phyloP scores from a whole-genome alignment of 35 echinoderm and acorn worm species.

The Lytechinus variegatus region DNA sequence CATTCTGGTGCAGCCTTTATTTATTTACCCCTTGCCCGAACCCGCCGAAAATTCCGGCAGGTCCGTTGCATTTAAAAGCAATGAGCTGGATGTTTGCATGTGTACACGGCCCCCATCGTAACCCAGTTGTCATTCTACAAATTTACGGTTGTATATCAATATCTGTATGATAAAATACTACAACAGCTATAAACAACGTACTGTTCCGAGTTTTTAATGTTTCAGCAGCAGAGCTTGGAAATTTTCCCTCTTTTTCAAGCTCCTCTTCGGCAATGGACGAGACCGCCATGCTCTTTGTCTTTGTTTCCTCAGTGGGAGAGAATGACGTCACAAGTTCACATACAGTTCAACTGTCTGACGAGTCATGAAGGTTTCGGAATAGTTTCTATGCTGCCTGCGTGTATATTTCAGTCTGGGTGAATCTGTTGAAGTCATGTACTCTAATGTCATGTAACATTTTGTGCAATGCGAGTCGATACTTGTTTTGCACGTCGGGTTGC shows the following conservation, averaged over 20 bases:
- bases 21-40: conserved; percentile 12
- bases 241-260: not conserved
- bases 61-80: not conserved
- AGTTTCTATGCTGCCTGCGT: conserved; percentile 22
- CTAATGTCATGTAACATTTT: not conserved
- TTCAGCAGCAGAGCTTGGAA: not conserved
- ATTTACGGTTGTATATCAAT: not conserved
- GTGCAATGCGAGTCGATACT: not conserved
- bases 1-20: not conserved
- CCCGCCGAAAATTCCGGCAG: not conserved
- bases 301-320: conserved; percentile 31
- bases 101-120: not conserved
- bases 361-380: conserved; percentile 27
- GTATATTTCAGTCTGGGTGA: not conserved
- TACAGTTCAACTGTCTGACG: conserved; percentile 24
- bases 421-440: not conserved
- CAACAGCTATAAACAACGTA: not conserved
- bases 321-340: conserved; percentile 47
- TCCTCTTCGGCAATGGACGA: not conserved
- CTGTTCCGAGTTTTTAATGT: not conserved
- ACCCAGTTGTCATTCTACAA: not conserved
- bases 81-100: not conserved
- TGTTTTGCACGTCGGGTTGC: not conserved
- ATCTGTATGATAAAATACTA: not conserved
- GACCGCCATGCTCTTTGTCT: conserved; percentile 5